Evolutionary conservation across 2,797 vertebrate species (phyloP), one percentile per base, ranked within the genome.

Genomic region (Microctenopoma stevenorrisi): DNA sequence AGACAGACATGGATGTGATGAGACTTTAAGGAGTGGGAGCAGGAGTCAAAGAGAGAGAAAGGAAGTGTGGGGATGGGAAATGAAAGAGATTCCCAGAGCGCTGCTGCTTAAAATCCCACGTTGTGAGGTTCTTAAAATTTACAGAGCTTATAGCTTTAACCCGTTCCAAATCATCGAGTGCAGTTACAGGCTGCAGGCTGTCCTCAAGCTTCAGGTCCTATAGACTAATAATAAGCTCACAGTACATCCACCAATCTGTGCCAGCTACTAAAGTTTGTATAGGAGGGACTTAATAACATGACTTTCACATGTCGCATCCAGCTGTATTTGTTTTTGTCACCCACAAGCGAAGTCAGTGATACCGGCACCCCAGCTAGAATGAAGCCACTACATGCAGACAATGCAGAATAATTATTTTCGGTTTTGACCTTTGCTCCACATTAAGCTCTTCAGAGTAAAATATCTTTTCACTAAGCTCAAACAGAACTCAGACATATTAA

Each of bases 1-100:
- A 56, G 57, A 72, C 60, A 15, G 42, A 26, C 68, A 9, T 55
- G 66, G 83, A 75, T 61, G 42, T 28, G 68, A 77, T 77, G 72
- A 52, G 61, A 69, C 46, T 64, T 15, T 16, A 33, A 79, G 61
- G 78, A 85, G 71, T 72, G 83, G 77, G 75, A 82, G 69, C 68
- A 65, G 72, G 58, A 83, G 78, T 82, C 70, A 64, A 40, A 1
- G 81, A 62, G 60, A 49, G 74, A 64, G 76, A 91, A 71, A 89
- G 91, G 91, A 93, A 93, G 86, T 89, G 82, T 43, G 74, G 82
- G 85, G 68, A 90, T 80, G 83, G 78, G 83, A 89, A 90, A 88
- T 52, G 51, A 25, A 82, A 52, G 71, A 76, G 78, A 73, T 87
- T 91, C 90, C 83, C 78, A 86, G 71, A 67, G 78, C 77, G 83